A percentile compares a stretch with the other conserved stretches of the same genome.
phyloP scores from a whole-genome alignment of 2,888 invertebrate genomes.

The Strigamia crassipes region DNA sequence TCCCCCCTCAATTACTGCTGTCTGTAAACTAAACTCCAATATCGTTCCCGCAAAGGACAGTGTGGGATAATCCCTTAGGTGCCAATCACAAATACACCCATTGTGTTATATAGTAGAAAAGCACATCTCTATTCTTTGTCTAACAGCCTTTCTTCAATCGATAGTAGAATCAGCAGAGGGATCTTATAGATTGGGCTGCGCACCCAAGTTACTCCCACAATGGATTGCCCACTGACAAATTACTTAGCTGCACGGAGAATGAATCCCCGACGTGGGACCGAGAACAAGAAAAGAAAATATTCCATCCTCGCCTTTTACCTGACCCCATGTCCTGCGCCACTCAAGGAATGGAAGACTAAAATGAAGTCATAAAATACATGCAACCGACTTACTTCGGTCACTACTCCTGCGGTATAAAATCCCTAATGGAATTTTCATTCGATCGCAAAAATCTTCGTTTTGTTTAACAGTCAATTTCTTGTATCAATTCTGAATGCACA shows the following conservation, averaged over 20 bases:
- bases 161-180: conserved; percentile 29
- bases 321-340: conserved; percentile 30
- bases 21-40: background rate
- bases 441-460: background rate
- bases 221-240: conserved; percentile 37
- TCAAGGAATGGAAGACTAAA: background rate
- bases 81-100: conserved; percentile 29
- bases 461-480: conserved; percentile 20
- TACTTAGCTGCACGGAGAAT: conserved; percentile 13
- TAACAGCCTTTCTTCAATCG: conserved; percentile 32
- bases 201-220: conserved; percentile 31
- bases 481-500: background rate
- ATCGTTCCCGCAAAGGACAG: background rate
- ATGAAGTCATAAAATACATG: conserved; percentile 16
- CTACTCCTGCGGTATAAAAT: background rate
- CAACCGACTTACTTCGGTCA: background rate
- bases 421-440: background rate
- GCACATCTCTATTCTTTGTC: conserved; percentile 34
- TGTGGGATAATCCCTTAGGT: conserved; percentile 12
- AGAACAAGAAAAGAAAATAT: conserved; percentile 34
- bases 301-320: conserved; percentile 30
- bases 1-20: background rate
- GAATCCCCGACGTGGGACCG: conserved; percentile 20
- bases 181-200: conserved; percentile 34
- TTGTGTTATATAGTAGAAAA: conserved; percentile 10